Evolutionary conservation across 2,888 invertebrate species (phyloP).

Genomic region (Lasioglossum lativentre): DNA sequence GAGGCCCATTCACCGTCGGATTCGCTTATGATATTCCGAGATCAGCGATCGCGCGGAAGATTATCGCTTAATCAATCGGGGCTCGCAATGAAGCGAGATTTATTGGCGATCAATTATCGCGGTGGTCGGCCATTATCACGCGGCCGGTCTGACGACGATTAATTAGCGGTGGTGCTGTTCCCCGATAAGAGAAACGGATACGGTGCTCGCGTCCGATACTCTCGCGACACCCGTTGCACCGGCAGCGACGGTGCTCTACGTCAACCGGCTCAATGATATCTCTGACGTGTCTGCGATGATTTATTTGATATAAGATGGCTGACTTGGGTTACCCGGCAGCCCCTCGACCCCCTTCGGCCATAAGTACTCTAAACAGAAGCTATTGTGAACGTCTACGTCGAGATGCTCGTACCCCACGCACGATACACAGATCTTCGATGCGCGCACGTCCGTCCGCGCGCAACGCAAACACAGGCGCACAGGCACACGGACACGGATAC

Average conservation of each 20-base stretch:
- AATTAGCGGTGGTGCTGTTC: conserved; percentile 36
- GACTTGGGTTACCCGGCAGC: conserved; percentile 78
- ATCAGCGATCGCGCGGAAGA: background rate
- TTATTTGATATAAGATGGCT: conserved; percentile 84
- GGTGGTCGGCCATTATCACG: conserved; percentile 25
- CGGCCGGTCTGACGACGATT: conserved; percentile 38
- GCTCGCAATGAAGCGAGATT: conserved; percentile 16
- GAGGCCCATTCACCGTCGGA: background rate
- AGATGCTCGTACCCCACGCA: conserved; percentile 82
- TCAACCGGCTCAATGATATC: conserved; percentile 84
- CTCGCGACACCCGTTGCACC: conserved; percentile 77
- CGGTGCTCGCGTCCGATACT: conserved; percentile 42
- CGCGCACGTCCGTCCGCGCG: conserved; percentile 21
- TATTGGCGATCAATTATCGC: conserved; percentile 43
- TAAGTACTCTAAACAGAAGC: conserved; percentile 84
- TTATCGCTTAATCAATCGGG: conserved; percentile 13
- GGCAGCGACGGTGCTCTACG: conserved; percentile 74
- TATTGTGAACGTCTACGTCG: conserved; percentile 82
- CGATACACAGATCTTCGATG: conserved; percentile 74
- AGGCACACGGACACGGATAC: background rate
- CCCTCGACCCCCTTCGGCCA: conserved; percentile 63
- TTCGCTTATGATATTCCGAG: background rate
- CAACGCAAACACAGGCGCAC: background rate
- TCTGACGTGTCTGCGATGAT: conserved; percentile 83
- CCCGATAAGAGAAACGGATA: conserved; percentile 20